A percentile compares a stretch with the other conserved stretches of the same genome.
Evolutionary conservation across 2,888 invertebrate species (phyloP).

Genomic region (Eudasyphora cyanicolor): DNA sequence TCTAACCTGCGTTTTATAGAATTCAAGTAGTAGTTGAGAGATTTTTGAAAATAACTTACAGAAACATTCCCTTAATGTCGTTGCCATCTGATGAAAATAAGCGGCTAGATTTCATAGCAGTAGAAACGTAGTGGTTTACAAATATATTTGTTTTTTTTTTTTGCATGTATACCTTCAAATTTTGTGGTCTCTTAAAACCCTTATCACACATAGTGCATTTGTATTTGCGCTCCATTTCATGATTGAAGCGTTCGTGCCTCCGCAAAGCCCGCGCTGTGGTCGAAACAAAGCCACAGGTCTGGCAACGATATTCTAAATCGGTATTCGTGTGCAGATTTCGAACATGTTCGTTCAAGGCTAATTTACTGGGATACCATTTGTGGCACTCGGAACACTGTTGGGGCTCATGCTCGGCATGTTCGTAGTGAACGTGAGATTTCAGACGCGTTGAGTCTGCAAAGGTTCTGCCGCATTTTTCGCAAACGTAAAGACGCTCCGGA

Average conservation of each 20-base stretch:
- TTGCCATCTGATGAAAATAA: too few species aligned
- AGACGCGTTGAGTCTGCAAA: constrained; percentile 73
- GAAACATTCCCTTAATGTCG: too few species aligned
- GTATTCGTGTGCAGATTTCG: background rate
- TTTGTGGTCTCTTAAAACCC: constrained; percentile 48
- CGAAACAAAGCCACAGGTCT: constrained; percentile 13
- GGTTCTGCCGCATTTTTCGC: constrained; percentile 72
- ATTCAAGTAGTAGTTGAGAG: too few species aligned
- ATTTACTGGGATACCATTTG: constrained; percentile 7
- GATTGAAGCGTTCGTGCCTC: constrained; percentile 60
- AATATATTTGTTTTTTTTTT: too few species aligned
- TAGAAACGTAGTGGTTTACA: too few species aligned
- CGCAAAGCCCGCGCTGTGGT: background rate
- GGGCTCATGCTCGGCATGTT: constrained; percentile 66
- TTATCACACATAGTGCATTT: constrained; percentile 64
- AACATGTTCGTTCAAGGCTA: background rate
- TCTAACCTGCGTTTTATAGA: too few species aligned
- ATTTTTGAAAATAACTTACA: too few species aligned
- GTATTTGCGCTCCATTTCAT: constrained; percentile 54
- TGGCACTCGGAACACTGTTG: constrained; percentile 6
- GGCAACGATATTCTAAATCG: background rate
- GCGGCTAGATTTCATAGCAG: too few species aligned
- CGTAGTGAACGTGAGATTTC: constrained; percentile 66
- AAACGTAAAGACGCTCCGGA: constrained; percentile 63
- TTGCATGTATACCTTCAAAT: constrained; percentile 63